Evolutionary conservation across 2,113 vertebrate species (phyloP).

Genomic region (Numenius arquata): DNA sequence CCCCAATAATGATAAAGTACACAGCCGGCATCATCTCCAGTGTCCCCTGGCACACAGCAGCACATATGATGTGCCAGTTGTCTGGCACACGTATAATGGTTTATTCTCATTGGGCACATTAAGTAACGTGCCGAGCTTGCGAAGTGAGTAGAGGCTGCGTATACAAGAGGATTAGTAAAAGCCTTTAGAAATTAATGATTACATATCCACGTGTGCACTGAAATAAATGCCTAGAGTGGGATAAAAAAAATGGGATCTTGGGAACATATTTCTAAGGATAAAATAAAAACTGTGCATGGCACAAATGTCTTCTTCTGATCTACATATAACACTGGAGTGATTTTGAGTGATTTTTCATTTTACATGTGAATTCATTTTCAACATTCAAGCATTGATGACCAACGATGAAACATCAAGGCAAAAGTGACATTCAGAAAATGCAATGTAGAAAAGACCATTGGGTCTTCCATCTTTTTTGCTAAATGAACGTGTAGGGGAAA

Average conservation of each 20-base stretch:
- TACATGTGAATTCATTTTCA: background rate
- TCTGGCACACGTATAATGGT: fast-evolving
- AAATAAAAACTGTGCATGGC: background rate
- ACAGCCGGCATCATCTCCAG: background rate
- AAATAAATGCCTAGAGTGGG: background rate
- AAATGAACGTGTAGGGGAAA: background rate
- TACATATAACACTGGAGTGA: background rate
- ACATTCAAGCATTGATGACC: background rate
- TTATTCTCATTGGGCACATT: background rate
- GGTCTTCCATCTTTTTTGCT: background rate
- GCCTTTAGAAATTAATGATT: background rate
- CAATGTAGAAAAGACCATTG: fast-evolving
- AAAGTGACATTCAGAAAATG: background rate
- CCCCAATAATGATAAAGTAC: background rate
- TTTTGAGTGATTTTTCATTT: background rate
- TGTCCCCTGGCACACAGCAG: background rate
- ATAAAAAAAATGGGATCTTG: background rate
- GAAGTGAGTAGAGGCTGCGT: background rate
- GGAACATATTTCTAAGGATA: background rate
- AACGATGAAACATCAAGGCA: background rate
- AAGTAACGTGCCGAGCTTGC: background rate
- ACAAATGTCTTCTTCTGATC: background rate
- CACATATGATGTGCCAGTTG: background rate
- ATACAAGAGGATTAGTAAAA: background rate
- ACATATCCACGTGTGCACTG: background rate